Evolutionary conservation across 2,888 invertebrate genomes (phyloP).

Genomic region (Campaea margaritaria): DNA sequence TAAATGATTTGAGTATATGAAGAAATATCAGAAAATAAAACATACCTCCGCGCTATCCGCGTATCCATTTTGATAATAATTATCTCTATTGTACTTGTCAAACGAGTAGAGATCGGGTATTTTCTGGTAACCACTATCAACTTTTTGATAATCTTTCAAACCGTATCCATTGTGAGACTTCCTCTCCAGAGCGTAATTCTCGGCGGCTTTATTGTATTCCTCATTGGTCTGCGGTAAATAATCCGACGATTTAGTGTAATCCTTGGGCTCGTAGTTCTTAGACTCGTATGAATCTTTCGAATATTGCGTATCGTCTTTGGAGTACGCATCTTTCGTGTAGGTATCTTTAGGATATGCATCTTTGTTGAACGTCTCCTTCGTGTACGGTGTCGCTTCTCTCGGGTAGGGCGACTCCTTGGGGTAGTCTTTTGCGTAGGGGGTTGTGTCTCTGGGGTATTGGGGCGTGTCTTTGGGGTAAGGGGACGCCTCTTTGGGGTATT

Average conservation of each 20-base stretch:
- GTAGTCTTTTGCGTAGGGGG: conserved; percentile 21
- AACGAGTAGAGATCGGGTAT: conserved; percentile 50
- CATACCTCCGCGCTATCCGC: conserved; percentile 62
- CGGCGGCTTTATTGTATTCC: conserved; percentile 77
- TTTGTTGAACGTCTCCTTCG: not conserved
- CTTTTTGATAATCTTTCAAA: conserved; percentile 56
- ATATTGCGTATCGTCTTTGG: conserved; percentile 26
- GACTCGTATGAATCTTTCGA: conserved; percentile 41
- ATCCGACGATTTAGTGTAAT: conserved; percentile 67
- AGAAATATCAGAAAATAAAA: too few relatives aligned
- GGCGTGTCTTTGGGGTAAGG: conserved; percentile 26
- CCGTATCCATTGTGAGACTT: conserved; percentile 68
- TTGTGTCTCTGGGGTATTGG: conserved; percentile 27
- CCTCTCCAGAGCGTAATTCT: conserved; percentile 72
- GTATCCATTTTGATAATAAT: conserved; percentile 51
- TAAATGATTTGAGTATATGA: too few relatives aligned
- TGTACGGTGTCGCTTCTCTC: conserved; percentile 5
- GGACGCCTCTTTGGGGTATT: conserved; percentile 20
- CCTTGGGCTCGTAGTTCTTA: conserved; percentile 64
- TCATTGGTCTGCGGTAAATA: conserved; percentile 76
- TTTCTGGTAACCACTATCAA: conserved; percentile 56
- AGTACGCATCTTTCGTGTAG: conserved; percentile 30
- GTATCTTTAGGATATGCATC: conserved; percentile 11
- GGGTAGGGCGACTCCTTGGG: conserved; percentile 11
- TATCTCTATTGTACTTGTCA: conserved; percentile 51